These are phyloP conservation scores for Ophion costatus DNA, from an alignment of 2,888 invertebrate species.

Conservation along the genomic window DNA sequence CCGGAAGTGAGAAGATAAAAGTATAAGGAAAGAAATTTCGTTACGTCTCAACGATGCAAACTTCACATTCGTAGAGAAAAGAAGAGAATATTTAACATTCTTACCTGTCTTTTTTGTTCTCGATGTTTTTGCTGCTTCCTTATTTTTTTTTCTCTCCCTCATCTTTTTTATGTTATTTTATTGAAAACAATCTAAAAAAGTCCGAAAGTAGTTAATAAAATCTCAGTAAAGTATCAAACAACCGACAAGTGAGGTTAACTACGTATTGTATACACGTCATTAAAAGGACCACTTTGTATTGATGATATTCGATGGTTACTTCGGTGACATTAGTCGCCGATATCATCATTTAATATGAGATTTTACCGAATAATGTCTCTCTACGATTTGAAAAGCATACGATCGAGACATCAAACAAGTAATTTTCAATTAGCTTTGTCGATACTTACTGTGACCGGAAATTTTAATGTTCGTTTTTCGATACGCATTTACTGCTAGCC, in stretches of 20 bases:
- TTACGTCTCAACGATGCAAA: too few species aligned
- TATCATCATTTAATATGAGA: constrained; percentile 19
- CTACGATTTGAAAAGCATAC: too few species aligned
- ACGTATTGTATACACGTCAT: constrained; percentile 4
- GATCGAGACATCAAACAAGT: constrained; percentile 12
- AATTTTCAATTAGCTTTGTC: too few species aligned
- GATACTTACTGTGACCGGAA: too few species aligned
- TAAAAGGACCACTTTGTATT: neutral
- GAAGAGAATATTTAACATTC: constrained; percentile 17
- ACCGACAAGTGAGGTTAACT: constrained; percentile 8
- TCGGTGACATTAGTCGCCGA: constrained; percentile 29
- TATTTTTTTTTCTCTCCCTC: too few species aligned
- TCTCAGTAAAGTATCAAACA: neutral
- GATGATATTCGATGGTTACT: constrained; percentile 25
- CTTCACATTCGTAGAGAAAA: too few species aligned
- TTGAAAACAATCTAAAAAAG: constrained; percentile 8
- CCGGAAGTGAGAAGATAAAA: too few species aligned
- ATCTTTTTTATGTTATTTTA: constrained; percentile 1
- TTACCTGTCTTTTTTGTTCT: constrained; percentile 18
- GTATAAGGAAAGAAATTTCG: too few species aligned
- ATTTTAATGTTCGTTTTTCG: too few species aligned
- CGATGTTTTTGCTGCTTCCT: neutral
- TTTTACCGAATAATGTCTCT: neutral
- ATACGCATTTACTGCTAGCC: too few species aligned
- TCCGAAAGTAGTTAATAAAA: constrained; percentile 1